phyloP scores from a whole-genome alignment of 2,888 invertebrate species.

The Drosophila acutilabella region DNA sequence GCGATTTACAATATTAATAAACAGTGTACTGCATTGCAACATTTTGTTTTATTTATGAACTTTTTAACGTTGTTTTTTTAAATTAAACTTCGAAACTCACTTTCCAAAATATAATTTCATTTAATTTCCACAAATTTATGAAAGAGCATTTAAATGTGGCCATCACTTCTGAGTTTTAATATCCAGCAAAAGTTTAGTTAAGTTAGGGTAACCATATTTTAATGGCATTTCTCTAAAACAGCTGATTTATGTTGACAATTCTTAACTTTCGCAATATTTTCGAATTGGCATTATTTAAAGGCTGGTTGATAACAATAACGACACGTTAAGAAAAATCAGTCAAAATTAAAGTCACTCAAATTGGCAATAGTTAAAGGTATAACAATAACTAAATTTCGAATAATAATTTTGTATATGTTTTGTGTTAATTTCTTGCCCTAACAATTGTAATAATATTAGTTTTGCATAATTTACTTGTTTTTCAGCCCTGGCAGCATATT shows the following conservation, averaged over 20 bases:
- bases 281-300: background rate
- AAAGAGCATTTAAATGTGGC: background rate
- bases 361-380: background rate
- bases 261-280: background rate
- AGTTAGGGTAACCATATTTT: background rate
- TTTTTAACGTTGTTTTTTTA: too few relatives aligned
- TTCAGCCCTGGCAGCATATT: background rate
- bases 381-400: too few relatives aligned
- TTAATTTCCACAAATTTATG: too few relatives aligned
- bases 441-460: too few relatives aligned
- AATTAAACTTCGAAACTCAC: too few relatives aligned
- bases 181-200: background rate
- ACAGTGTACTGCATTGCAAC: constrained; percentile 25
- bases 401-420: background rate
- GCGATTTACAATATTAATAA: constrained; percentile 38
- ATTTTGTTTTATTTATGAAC: constrained; percentile 1
- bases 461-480: too few relatives aligned
- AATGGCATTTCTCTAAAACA: too few relatives aligned
- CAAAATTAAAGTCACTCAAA: background rate
- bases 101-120: too few relatives aligned
- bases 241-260: background rate
- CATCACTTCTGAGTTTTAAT: background rate
- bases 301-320: background rate
- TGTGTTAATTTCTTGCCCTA: background rate
- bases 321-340: too few relatives aligned